phyloP scores from a whole-genome alignment of 1,140 invertebrate species.

The Tenebrio molitor region DNA sequence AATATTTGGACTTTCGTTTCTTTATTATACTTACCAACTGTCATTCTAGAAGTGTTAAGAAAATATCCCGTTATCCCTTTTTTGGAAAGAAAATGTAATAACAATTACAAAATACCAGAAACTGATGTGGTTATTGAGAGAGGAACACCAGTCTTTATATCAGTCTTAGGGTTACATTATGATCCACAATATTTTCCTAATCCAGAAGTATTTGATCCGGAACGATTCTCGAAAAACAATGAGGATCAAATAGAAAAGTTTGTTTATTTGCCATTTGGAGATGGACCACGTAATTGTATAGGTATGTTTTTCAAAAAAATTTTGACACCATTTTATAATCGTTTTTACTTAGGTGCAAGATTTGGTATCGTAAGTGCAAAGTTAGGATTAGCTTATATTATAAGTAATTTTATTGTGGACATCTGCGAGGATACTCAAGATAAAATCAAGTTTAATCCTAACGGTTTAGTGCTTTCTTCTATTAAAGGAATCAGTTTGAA shows the following conservation, averaged over 20 bases:
- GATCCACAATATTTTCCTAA: conserved; percentile 72
- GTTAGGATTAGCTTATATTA: conserved; percentile 14
- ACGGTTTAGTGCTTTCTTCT: neutral
- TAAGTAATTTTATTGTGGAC: neutral
- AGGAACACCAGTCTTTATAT: conserved; percentile 62
- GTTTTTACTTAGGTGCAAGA: conserved; percentile 4
- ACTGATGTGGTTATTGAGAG: conserved; percentile 47
- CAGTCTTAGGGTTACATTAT: conserved; percentile 61
- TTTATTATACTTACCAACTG: conserved; percentile 14
- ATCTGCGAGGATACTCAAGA: neutral
- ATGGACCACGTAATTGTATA: conserved; percentile 74
- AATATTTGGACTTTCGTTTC: too few species aligned
- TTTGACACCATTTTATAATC: neutral
- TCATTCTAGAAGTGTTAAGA: conserved; percentile 49
- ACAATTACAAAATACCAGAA: conserved; percentile 64
- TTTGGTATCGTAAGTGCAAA: conserved; percentile 3
- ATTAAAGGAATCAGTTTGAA: neutral
- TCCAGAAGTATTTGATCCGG: conserved; percentile 76
- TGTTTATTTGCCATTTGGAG: conserved; percentile 72
- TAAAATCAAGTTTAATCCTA: conserved; percentile 9
- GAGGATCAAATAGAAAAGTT: conserved; percentile 57
- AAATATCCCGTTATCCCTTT: conserved; percentile 52
- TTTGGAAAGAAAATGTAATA: conserved; percentile 63
- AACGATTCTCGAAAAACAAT: conserved; percentile 70
- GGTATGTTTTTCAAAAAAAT: conserved; percentile 61